Base-by-base conservation (phyloP, 2,888 invertebrate genomes). In the Tillus elongatus region DNA sequence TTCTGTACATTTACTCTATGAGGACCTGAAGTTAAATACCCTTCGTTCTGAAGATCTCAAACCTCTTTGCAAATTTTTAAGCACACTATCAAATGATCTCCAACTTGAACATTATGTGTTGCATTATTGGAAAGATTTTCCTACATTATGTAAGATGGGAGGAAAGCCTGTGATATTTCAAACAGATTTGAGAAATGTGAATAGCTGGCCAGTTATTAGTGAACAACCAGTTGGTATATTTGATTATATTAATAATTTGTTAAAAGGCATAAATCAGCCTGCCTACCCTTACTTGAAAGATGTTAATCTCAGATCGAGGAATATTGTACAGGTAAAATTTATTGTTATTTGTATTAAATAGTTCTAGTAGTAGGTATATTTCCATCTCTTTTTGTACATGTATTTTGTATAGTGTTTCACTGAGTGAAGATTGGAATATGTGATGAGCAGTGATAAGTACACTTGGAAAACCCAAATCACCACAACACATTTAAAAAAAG, bases 51-150 rank as follows among this genome's bases (percentile, higher is more conserved):
- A 77, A 37, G 78, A 82, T 48, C 60, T 88, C 42, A 72, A 75
- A 36, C 70, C 78, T 0, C 57, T 93, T 27, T 83, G 80, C 0
- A 68, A 69, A 45, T 74, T 91, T 39, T 63, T 93, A 19, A 77
- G 82, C 55, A 85, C 83, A 56, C 58, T 93, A 28, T 73, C 89
- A 0, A 71, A 72, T 28, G 90, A 92, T 66, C 71, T 93, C 51
- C 73, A 76, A 37, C 67, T 87, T 37, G 68, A 73, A 1, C 66
- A 72, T 14, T 93, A 87, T 52, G 71, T 76, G 2, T 74, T 82
- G 47, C 82, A 88, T 61, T 95, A 95, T 59, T 83, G 86, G 71
- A 66, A 84, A 45, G 93, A 93, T 66, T 89, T 81, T 54, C 91
- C 93, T 0, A 61, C 68, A 2, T 65, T 76, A 6, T 77, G 75